A percentile compares a stretch with the other conserved stretches of the same genome.
Evolutionary conservation across 2,888 invertebrate genomes (phyloP).

Genomic region (Taphrorychus bicolor): DNA sequence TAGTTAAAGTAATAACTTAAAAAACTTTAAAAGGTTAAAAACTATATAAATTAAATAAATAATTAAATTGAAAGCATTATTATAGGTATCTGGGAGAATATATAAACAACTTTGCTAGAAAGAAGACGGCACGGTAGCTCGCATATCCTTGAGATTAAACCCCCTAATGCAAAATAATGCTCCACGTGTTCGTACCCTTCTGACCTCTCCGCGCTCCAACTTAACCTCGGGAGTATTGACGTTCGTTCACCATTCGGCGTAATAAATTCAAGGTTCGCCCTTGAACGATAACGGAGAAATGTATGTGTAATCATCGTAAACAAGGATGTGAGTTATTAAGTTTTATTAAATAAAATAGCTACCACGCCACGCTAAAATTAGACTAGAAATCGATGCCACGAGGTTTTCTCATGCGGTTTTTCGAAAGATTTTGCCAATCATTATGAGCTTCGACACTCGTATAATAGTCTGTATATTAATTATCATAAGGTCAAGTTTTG

Average conservation of each 20-base stretch:
- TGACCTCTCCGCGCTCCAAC: background rate
- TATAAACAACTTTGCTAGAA: too few relatives aligned
- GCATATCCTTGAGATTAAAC: too few relatives aligned
- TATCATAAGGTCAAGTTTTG: too few relatives aligned
- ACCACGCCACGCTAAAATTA: constrained; percentile 6
- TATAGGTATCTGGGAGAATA: too few relatives aligned
- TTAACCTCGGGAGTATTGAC: constrained; percentile 18
- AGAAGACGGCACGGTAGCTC: too few relatives aligned
- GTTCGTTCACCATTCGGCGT: constrained; percentile 16
- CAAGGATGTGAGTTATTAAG: constrained; percentile 30
- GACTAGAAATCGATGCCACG: background rate
- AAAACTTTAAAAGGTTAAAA: too few relatives aligned
- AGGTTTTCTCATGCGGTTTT: background rate
- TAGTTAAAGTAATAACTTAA: too few relatives aligned
- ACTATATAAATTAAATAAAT: too few relatives aligned
- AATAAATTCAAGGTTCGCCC: constrained; percentile 30
- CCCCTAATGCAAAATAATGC: background rate
- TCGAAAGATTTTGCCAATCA: too few relatives aligned
- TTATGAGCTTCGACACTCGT: too few relatives aligned
- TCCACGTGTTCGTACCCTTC: constrained; percentile 1
- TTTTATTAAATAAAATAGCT: constrained; percentile 7
- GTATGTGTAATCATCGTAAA: constrained; percentile 22
- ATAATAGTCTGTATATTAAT: too few relatives aligned
- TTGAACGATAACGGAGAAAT: constrained; percentile 28
- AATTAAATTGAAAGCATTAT: too few relatives aligned